phyloP scores from a whole-genome alignment of 2,113 vertebrate species.

The Ophiodon elongatus region DNA sequence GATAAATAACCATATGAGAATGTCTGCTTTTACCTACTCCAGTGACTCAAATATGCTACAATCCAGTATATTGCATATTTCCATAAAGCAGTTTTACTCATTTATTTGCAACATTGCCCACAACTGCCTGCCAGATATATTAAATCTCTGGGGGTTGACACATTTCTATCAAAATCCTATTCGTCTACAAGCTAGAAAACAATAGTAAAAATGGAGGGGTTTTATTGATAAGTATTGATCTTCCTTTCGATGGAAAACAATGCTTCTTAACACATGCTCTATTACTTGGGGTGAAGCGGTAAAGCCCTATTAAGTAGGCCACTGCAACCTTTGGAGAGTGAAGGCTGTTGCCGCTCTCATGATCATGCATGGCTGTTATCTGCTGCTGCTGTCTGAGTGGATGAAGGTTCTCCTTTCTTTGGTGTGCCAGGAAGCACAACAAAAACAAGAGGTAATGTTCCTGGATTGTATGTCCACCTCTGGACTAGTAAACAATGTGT shows the following conservation, averaged over 20 bases:
- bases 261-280: background rate
- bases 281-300: background rate
- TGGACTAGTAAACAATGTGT: background rate
- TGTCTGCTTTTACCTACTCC: background rate
- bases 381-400: background rate
- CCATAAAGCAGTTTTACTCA: background rate
- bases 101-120: background rate
- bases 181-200: background rate
- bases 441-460: background rate
- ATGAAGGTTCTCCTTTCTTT: background rate
- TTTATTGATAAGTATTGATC: background rate
- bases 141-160: background rate
- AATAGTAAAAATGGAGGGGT: background rate
- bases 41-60: background rate
- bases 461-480: background rate
- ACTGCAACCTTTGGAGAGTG: background rate
- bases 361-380: background rate
- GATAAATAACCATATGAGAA: background rate
- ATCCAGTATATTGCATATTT: background rate
- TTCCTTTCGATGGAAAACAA: background rate
- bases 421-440: background rate
- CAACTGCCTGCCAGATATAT: background rate
- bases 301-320: too few species aligned
- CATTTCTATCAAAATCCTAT: background rate
- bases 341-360: background rate